Evolutionary conservation across 2,797 vertebrate genomes (phyloP), one percentile per base, ranked within the genome.

Genomic region (Saxicola maurus): DNA sequence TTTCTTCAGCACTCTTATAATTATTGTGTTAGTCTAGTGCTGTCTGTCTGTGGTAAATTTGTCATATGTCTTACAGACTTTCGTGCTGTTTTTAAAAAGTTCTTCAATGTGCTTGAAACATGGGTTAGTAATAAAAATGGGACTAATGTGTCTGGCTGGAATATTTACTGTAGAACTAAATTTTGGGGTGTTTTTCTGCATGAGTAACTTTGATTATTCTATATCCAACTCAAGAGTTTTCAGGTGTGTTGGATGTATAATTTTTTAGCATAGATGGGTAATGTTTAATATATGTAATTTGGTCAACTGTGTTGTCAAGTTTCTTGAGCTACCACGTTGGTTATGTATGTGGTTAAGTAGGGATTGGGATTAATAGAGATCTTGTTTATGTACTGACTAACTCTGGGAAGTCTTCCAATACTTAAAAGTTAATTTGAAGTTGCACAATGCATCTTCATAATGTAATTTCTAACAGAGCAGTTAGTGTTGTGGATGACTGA

Each of bases 381-480:
- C 56, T 71, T 84, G 33, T 93, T 67, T 75, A 61, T 55, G 21
- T 68, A 27, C 23, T 72, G 37, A 37, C 18, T 77, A 69, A 35
- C n/a, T 90, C 18, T 55, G 17, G 51, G 46, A 84, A 45, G 7
- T 82, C 64, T 87, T 92, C 30, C 25, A 60, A 2, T 60, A 27
- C 33, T 45, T 83, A 27, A 28, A 79, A 74, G 55, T 65, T 62
- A 75, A 61, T 81, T 78, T 52, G 27, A 35, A 87, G 53, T 86
- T 68, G 17, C 30, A 17, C 74, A 42, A 14, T 86, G 42, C 21
- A 38, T 67, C 42, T 66, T 88, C 3, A 5, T 77, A 33, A 62
- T 33, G 25, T 61, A 48, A 74, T 61, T 75, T 27, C 30, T 71
- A 57, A 82, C 73, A 66, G 30, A 87, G 52, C 42, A 77, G 31